Percentiles rank a stretch among this genome's conserved stretches.
Conservation (phyloP, 2,113 vertebrate genomes). For the Meles meles region DNA sequence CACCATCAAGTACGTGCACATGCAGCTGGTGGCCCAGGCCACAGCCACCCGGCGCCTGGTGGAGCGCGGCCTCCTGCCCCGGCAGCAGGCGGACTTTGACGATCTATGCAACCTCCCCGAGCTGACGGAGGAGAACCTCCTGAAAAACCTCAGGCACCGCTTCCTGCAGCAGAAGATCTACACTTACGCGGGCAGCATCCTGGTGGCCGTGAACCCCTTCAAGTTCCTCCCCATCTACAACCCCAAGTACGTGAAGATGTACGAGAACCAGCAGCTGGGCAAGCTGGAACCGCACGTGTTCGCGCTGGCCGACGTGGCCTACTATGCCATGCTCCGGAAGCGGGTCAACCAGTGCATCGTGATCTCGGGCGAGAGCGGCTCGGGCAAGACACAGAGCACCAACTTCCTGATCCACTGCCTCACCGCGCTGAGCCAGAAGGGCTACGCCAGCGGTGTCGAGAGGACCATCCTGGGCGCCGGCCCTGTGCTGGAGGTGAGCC, state of each 20-base stretch:
- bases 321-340: slow-evolving; percentile 90
- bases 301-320: slow-evolving; percentile 92
- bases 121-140: slow-evolving; percentile 85
- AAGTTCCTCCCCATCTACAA: slow-evolving; percentile 96
- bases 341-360: slow-evolving; percentile 92
- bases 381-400: slow-evolving; percentile 96
- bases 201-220: slow-evolving; percentile 95
- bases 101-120: slow-evolving; percentile 91
- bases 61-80: slow-evolving; percentile 93
- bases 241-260: slow-evolving; percentile 95
- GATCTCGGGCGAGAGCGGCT: slow-evolving; percentile 94
- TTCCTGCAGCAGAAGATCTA: slow-evolving; percentile 93
- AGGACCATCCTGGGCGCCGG: slow-evolving; percentile 94
- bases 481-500: slow-evolving; percentile 93
- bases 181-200: slow-evolving; percentile 91
- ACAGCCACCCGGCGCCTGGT: slow-evolving; percentile 86
- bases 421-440: slow-evolving; percentile 94
- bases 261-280: slow-evolving; percentile 93
- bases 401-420: slow-evolving; percentile 97
- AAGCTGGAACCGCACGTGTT: slow-evolving; percentile 95
- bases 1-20: slow-evolving; percentile 89
- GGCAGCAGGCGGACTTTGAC: slow-evolving; percentile 87
- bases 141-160: slow-evolving; percentile 86
- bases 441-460: slow-evolving; percentile 90
- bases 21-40: slow-evolving; percentile 85